Evolutionary conservation across 64 coral and sea anemone species (phyloP), one percentile per base, ranked within the genome.

Genomic region (Acropora yongei): DNA sequence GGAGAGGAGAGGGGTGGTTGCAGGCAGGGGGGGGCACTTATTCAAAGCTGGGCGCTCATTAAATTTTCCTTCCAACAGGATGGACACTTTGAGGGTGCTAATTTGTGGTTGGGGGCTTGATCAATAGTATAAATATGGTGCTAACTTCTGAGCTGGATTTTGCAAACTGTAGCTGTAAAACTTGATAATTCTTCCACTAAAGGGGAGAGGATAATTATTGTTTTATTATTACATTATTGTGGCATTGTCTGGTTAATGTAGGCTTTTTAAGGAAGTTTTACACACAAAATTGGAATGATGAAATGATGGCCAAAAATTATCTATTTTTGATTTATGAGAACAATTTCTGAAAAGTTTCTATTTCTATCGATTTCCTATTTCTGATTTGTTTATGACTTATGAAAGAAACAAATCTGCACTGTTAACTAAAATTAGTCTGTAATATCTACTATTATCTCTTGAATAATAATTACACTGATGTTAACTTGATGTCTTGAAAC

Each of bases 361-460:
- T 72, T 72, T 72, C 69, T 72, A 72, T 72, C 69, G 40, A 72
- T 72, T 72, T 72, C 69, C 69, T 72, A 72, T 72, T 72, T 72
- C 69, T 30, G 18, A 72, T 72, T 41, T 72, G 69, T 72, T 72
- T 72, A 72, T 72, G 69, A 72, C 69, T 72, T 39, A 72, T 72
- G 69, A 72, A 72, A 72, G 69, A 72, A 72, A 72, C 69, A 72
- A 72, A 72, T 72, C 69, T 72, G 12, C 69, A 72, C 69, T 72
- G 11, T 72, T 41, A 72, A 72, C 39, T 72, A 72, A 72, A 72
- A 72, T 72, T 18, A 72, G 69, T 72, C 69, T 72, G 69, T 30
- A 30, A 30, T 30, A 30, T 30, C 30, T 30, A 30, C 30, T 30
- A 72, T 72, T 72, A 72, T 72, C 69, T 72, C 69, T 72, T 39